These are phyloP conservation scores for Stictocephala bisonia DNA, from an alignment of 2,888 invertebrate genomes.

Conservation along the genomic window DNA sequence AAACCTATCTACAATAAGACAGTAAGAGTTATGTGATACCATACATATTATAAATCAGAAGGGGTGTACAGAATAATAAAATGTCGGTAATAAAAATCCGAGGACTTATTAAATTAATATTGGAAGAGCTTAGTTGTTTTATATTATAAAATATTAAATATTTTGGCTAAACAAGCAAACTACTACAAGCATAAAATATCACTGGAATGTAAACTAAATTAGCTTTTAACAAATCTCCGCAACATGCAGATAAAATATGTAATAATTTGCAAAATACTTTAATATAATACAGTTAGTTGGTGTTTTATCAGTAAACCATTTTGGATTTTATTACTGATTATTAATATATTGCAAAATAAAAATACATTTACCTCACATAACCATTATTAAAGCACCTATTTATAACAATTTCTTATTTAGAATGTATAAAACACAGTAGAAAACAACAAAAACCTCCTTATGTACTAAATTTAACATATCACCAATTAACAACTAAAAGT, in stretches of 20 bases:
- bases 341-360: conserved; percentile 1
- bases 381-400: conserved; percentile 36
- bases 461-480: conserved; percentile 10
- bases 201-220: conserved; percentile 32
- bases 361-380: conserved; percentile 12
- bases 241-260: neutral
- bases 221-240: conserved; percentile 32
- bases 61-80: no score
- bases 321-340: conserved; percentile 5
- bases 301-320: conserved; percentile 39
- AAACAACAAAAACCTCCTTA: conserved; percentile 9
- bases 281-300: conserved; percentile 20
- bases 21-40: no score
- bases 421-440: conserved; percentile 24
- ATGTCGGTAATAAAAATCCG: no score
- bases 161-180: no score
- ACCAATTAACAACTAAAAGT: neutral
- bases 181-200: no score
- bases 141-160: no score
- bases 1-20: conserved; percentile 33
- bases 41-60: no score
- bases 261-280: neutral
- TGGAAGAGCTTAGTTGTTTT: no score
- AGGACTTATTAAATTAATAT: no score
- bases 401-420: conserved; percentile 21